Evolutionary conservation across 2,888 invertebrate genomes (phyloP).

Genomic region (Caenorhabditis wallacei): DNA sequence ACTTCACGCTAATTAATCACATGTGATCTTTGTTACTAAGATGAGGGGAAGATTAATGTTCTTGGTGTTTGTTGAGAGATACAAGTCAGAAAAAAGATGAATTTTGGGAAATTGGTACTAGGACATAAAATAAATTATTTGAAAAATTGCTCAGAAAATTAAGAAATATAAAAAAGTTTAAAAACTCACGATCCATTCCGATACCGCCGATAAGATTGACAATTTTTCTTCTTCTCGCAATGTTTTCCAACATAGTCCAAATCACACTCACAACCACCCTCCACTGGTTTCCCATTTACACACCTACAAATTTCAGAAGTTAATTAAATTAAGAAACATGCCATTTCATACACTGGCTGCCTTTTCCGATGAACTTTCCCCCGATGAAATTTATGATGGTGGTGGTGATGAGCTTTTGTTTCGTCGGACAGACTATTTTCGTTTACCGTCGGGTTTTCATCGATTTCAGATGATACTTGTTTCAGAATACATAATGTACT

Average conservation of each 20-base stretch:
- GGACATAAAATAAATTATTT: too few relatives aligned
- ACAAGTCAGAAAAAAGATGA: neutral
- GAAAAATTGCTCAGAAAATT: neutral
- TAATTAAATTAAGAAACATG: neutral
- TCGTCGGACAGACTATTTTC: conserved; percentile 18
- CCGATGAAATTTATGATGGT: conserved; percentile 34
- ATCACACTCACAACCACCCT: conserved; percentile 76
- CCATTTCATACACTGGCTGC: conserved; percentile 46
- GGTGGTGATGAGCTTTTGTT: conserved; percentile 35
- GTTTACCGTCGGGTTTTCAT: neutral
- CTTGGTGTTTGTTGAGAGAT: neutral
- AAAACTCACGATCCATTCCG: conserved; percentile 73
- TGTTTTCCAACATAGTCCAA: conserved; percentile 77
- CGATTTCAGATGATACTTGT: conserved; percentile 36
- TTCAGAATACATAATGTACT: neutral
- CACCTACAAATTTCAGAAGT: conserved; percentile 71
- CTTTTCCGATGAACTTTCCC: conserved; percentile 43
- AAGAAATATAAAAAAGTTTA: neutral
- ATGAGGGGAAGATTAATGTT: neutral
- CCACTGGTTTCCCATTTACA: conserved; percentile 74
- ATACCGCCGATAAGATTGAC: conserved; percentile 69
- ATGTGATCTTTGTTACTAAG: neutral
- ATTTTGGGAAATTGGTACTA: neutral
- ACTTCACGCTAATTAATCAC: neutral
- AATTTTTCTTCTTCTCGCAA: conserved; percentile 77